A percentile compares a stretch with the other conserved stretches of the same genome.
Conservation (phyloP, 2,113 vertebrate species). For the Cacatua alba region DNA sequence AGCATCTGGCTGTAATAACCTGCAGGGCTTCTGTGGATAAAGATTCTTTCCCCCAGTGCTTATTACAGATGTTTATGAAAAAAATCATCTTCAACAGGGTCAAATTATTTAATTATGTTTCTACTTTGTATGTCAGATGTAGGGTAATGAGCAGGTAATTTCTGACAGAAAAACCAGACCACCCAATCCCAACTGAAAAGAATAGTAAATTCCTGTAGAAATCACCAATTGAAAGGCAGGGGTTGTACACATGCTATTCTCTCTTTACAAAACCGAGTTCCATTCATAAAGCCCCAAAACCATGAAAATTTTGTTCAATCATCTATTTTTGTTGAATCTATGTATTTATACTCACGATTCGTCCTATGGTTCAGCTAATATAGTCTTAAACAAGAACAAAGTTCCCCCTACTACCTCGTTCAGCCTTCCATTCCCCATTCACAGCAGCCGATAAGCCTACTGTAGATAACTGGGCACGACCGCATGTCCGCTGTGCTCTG, state of each 20-base stretch:
- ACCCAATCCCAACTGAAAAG: background rate
- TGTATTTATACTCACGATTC: background rate
- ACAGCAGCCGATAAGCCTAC: background rate
- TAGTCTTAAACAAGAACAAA: background rate
- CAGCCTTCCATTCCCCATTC: background rate
- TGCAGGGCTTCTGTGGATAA: background rate
- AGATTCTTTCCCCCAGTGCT: background rate
- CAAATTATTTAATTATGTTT: background rate
- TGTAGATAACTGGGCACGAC: rapidly evolving
- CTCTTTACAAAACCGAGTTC: background rate
- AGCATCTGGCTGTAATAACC: background rate
- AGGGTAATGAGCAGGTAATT: background rate
- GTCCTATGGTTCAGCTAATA: background rate
- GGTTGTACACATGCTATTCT: background rate
- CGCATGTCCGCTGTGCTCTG: rapidly evolving
- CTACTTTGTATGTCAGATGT: background rate
- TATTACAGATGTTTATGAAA: background rate
- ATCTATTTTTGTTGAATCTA: background rate
- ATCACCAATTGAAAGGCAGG: background rate
- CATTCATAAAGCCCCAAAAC: background rate
- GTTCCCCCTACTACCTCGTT: background rate
- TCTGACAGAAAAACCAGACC: background rate
- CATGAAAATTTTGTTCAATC: background rate
- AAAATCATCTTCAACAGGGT: background rate
- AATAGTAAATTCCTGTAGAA: background rate